Evolutionary conservation across 2,888 invertebrate genomes (phyloP), one percentile per base, ranked within the genome.

Genomic region (Torymus texanus): DNA sequence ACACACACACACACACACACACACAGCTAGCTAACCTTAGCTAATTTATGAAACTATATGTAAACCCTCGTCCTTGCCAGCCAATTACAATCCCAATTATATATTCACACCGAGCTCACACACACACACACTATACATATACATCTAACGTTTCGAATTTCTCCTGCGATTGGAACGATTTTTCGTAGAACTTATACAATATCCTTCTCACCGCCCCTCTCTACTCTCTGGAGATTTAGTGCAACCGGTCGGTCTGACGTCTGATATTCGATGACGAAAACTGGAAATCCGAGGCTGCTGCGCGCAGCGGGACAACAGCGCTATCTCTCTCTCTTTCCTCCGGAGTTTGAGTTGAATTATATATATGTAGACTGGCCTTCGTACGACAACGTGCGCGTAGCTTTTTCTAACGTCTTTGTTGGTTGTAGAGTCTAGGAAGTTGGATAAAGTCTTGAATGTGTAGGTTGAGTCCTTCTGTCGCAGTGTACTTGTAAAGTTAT

Each of bases 51-150:
- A 59, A 29, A 59, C 59, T 21, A n/a, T 21, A 1, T 2, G 53
- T 14, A 75, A 75, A 75, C 55, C 53, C 21, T 62, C 72, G 29
- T 16, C 51, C 67, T 16, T 24, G 55, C 55, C 41, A 12, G 5
- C 51, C 51, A 71, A 77, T 77, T 77, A 62, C 16, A 51, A 65
- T 55, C 56, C 21, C 59, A 71, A 75, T 75, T 68, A 77, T 58
- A 77, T 16, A 21, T 53, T 12, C 18, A 14, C 41, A 12, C 29
- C 58, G 11, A 13, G 29, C 29, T 62, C 53, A 14, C 53, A 21
- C 21, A 21, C 21, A 21, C 2, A 21, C 2, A 21, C 56, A 29
- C 10, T 21, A 21, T 55, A 29, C 10, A 41, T 41, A 8, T 41
- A 41, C 10, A 5, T 41, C 8, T 41, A 41, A 41, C 41, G 41